phyloP scores from a whole-genome alignment of 2,888 invertebrate genomes.

The Encarsia formosa region DNA sequence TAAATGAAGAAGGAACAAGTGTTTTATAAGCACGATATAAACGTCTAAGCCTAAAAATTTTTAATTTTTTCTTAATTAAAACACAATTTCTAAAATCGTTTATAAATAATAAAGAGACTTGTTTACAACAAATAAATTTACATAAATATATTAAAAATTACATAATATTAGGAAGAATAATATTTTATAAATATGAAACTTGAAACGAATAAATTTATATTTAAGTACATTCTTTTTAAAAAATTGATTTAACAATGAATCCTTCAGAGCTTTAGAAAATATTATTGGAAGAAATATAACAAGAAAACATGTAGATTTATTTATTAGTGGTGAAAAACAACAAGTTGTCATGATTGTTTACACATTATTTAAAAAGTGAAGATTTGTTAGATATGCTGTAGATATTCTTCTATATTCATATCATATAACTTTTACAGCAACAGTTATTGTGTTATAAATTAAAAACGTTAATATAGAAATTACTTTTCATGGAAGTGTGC shows the following conservation, averaged over 20 bases:
- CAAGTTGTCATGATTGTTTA: neutral
- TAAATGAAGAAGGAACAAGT: constrained; percentile 1
- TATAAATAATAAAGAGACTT: neutral
- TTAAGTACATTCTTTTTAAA: no score
- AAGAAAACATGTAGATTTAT: neutral
- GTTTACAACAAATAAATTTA: neutral
- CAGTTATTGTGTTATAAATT: constrained; percentile 15
- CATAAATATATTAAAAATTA: neutral
- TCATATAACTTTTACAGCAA: constrained; percentile 10
- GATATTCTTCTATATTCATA: constrained; percentile 25
- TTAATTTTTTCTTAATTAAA: no score
- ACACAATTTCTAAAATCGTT: neutral
- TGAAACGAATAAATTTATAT: no score
- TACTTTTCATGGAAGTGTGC: constrained; percentile 18
- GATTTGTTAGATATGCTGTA: constrained; percentile 28
- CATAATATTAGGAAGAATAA: no score
- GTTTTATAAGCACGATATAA: neutral
- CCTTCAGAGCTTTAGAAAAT: no score
- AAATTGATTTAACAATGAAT: no score
- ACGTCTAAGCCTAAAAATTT: neutral
- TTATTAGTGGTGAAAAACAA: neutral
- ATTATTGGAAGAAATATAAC: neutral
- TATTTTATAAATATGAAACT: no score
- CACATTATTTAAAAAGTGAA: constrained; percentile 21
- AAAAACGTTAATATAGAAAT: constrained; percentile 23